Percentiles rank a stretch among this genome's conserved stretches.
Conservation (phyloP, 1,140 invertebrate genomes). For the Euborellia annulipes region DNA sequence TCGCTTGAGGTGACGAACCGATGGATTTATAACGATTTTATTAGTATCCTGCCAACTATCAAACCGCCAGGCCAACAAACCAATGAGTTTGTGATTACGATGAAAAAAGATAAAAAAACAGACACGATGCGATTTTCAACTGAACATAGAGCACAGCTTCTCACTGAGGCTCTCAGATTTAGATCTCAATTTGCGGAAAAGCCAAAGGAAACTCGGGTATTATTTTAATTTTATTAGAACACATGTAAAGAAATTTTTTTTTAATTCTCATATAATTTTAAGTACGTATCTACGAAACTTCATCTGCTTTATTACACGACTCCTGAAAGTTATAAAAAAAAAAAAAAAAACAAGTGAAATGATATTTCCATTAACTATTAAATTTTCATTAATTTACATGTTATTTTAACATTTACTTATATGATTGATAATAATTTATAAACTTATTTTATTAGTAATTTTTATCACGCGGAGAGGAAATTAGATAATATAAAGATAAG, state of each 20-base stretch:
- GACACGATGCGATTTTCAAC: conserved; percentile 97
- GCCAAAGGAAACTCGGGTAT: conserved; percentile 52
- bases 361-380: too few relatives aligned
- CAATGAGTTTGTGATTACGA: conserved; percentile 69
- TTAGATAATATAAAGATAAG: too few relatives aligned
- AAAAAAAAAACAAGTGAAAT: too few relatives aligned
- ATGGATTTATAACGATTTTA: conserved; percentile 73
- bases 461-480: too few relatives aligned
- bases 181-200: conserved; percentile 63
- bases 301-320: too few relatives aligned
- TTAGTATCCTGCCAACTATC: conserved; percentile 48
- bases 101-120: conserved; percentile 78
- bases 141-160: conserved; percentile 78
- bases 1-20: conserved; percentile 93
- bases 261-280: neutral
- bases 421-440: too few relatives aligned
- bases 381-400: too few relatives aligned
- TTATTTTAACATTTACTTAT: too few relatives aligned
- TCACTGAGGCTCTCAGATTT: conserved; percentile 79
- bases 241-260: neutral
- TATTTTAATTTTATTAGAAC: neutral
- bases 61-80: conserved; percentile 31
- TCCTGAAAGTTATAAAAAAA: too few relatives aligned
- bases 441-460: too few relatives aligned
- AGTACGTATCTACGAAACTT: too few relatives aligned